Base-by-base conservation (phyloP, 2,888 invertebrate genomes). In the Oithona nana region DNA sequence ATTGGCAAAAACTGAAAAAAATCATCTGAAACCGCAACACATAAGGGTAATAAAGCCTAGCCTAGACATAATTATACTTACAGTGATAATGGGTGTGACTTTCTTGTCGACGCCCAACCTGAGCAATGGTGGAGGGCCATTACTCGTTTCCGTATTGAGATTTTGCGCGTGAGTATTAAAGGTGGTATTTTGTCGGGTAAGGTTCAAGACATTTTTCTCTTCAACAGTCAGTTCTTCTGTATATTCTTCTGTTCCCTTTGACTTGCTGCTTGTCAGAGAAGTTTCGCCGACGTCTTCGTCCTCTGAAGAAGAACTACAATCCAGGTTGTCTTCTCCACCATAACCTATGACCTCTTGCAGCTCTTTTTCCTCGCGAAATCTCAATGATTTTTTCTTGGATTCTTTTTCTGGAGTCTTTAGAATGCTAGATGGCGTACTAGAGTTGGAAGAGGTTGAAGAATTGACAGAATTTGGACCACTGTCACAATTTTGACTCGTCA, bases 341-440 rank as follows among this genome's bases (percentile, higher is more conserved):
- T 59, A 59, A 3, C 59, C 59, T 22, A 59, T 59, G 26, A 59
- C 39, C 26, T 59, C 59, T n/a, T 57, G 22, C 20, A 54, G 2
- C 20, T 54, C 24, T n/a, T n/a, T n/a, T 26, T 54, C 54, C 24
- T 13, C 26, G 4, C 24, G 24, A 2, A 26, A 54, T 54, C 26
- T 20, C 3, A 26, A 16, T 20, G 54, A 4, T 11, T 4, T 6
- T 11, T 54, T 54, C 54, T 54, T 54, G 24, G 54, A 3, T 26
- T 54, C 2, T 2, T 26, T 13, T 16, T 20, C 13, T 8, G 8
- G 16, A 16, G 24, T 3, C 26, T 54, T 54, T 11, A 24, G 26
- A 3, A 54, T 11, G 24, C 24, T 16, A 2, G 54, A 22, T 8
- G 39, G 8, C 11, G 16, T 39, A 22, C 13, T 16, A 16, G 24